These are phyloP conservation scores for Spea hammondii DNA, from an alignment of 2,797 vertebrate species.

Conservation along the genomic window DNA sequence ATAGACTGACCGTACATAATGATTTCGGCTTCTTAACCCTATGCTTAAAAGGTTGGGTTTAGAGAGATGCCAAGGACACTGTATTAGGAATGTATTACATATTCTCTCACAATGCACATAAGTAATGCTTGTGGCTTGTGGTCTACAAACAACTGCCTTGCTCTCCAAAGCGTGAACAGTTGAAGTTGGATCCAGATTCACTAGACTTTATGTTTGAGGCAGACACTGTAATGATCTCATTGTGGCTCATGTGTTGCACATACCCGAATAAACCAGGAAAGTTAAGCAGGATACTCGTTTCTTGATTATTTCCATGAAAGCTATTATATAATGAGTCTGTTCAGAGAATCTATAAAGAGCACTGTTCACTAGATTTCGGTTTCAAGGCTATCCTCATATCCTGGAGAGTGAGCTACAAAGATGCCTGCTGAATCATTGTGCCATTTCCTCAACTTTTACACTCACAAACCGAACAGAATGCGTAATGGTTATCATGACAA, in stretches of 20 bases:
- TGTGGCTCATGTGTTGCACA: slow-evolving; percentile 5
- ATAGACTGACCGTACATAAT: neutral
- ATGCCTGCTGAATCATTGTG: slow-evolving; percentile 8
- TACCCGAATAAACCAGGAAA: slow-evolving; percentile 23
- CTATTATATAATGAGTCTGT: slow-evolving; percentile 8
- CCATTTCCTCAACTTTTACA: slow-evolving; percentile 7
- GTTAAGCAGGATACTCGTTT: slow-evolving; percentile 5
- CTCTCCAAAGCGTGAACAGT: slow-evolving; percentile 52
- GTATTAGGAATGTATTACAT: no score
- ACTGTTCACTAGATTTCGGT: neutral
- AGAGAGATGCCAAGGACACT: no score
- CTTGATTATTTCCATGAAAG: slow-evolving; percentile 22
- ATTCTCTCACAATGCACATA: neutral
- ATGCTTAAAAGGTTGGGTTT: no score
- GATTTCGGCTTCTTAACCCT: no score
- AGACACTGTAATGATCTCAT: neutral
- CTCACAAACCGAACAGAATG: slow-evolving; percentile 13
- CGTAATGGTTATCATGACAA: neutral
- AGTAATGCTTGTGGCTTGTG: slow-evolving; percentile 1
- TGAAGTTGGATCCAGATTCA: slow-evolving; percentile 7
- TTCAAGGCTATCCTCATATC: neutral
- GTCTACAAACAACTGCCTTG: neutral
- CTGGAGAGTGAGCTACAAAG: slow-evolving; percentile 1
- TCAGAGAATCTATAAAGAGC: neutral
- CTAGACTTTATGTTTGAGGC: slow-evolving; percentile 39